phyloP scores from a whole-genome alignment of 2,888 invertebrate species.

The Harmothoe impar region DNA sequence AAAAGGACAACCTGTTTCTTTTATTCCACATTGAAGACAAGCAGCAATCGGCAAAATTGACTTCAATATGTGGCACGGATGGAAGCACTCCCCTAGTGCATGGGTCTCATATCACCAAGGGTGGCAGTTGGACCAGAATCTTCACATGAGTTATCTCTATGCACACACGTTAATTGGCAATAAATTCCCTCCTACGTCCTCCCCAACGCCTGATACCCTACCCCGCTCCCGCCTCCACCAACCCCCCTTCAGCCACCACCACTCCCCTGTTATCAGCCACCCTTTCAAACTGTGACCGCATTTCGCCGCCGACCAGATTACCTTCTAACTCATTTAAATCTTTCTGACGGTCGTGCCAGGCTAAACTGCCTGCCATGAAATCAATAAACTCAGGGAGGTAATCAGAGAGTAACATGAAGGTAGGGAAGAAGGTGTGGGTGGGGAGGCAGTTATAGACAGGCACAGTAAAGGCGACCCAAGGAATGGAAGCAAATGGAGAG shows the following conservation, averaged over 20 bases:
- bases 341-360: neutral
- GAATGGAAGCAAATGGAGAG: no score
- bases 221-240: neutral
- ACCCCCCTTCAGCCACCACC: neutral
- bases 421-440: neutral
- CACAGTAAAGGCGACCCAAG: no score
- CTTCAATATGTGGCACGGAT: no score
- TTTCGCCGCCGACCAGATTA: neutral
- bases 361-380: slow-evolving; percentile 1
- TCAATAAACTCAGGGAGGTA: slow-evolving; percentile 1
- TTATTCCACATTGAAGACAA: no score
- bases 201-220: neutral
- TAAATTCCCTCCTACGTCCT: neutral
- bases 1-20: no score
- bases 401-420: neutral
- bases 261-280: neutral
- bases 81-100: no score
- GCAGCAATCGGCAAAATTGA: no score
- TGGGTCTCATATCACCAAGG: no score
- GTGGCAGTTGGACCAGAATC: no score
- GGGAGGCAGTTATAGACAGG: no score
- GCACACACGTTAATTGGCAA: no score
- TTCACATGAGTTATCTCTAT: no score
- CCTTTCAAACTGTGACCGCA: neutral
- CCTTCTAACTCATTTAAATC: slow-evolving; percentile 17